Evolutionary conservation across 2,113 vertebrate species (phyloP), one percentile per base, ranked within the genome.

Genomic region (Paratilapia polleni): DNA sequence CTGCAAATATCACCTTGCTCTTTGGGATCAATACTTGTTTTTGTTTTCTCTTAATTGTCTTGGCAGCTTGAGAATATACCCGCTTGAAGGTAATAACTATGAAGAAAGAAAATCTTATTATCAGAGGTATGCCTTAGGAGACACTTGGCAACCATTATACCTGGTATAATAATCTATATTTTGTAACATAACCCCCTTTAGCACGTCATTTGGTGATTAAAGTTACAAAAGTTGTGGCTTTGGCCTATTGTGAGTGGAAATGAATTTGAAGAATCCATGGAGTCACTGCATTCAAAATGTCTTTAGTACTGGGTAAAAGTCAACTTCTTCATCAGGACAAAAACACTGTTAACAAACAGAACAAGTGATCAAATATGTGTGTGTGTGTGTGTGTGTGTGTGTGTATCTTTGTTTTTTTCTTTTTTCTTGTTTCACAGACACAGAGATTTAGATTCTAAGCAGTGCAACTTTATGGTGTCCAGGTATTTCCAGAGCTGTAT

Each of bases 21-120:
- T 80, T 59, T 56, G 49, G 54, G 28, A 79, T 82, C 41, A 49
- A n/a, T 80, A 78, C 22, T 54, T 47, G 22, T 57, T 80, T 81
- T 81, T 57, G 13, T 86, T 78, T 86, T 76, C 31, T 77, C 10
- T 38, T 38, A 73, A 22, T 19, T 38, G 34, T 60, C 75, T 61
- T 34, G 49, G 38, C 52, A 66, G 52, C 11, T n/a, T 10, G 12
- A 52, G n/a, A 79, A 24, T 60, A 78, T 31, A n/a, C 54, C 64
- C 19, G 58, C 58, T 61, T 62, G 12, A 22, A 62, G 62, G 57
- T 57, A 60, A 63, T 26, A 77, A 56, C 17, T 9, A 43, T 20
- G n/a, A 54, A 63, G 19, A 79, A 78, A 76, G 41, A 64, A 78
- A 66, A 63, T 8, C 12, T 36, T 36, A 15, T 62, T 14, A 36